phyloP scores from a whole-genome alignment of 2,888 invertebrate genomes.

The Ormia ochracea region DNA sequence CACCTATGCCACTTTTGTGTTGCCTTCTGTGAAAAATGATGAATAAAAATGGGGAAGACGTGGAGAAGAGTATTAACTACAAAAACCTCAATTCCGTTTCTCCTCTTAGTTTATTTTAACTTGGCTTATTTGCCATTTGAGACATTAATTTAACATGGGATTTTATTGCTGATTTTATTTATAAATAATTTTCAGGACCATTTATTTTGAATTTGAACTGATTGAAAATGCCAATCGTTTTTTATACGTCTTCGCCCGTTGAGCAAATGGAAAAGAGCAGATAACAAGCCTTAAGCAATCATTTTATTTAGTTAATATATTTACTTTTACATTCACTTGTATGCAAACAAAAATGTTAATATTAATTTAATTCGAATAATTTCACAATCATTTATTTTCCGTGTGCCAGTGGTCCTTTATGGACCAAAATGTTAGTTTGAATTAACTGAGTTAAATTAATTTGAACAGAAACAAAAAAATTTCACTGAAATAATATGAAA shows the following conservation, averaged over 20 bases:
- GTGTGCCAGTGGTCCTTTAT: too few species aligned
- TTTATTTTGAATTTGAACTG: conserved; percentile 48
- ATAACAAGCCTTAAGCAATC: conserved; percentile 15
- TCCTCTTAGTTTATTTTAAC: conserved; percentile 23
- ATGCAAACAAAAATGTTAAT: too few species aligned
- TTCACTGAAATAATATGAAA: too few species aligned
- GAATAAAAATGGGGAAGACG: not conserved
- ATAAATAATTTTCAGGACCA: conserved; percentile 53
- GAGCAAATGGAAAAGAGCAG: conserved; percentile 1
- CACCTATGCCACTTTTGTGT: not conserved
- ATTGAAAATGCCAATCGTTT: conserved; percentile 29
- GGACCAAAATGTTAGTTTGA: too few species aligned
- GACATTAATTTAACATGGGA: conserved; percentile 63
- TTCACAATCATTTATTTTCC: too few species aligned
- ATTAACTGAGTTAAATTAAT: too few species aligned
- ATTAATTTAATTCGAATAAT: too few species aligned
- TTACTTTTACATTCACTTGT: not conserved
- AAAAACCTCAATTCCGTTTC: conserved; percentile 34
- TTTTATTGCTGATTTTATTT: conserved; percentile 58
- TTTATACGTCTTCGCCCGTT: not conserved
- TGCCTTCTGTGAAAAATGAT: not conserved
- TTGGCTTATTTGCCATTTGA: conserved; percentile 54
- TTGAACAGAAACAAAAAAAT: too few species aligned
- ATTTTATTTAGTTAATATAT: not conserved
- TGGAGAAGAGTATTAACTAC: conserved; percentile 19